A percentile compares a stretch with the other conserved stretches of the same genome.
phyloP scores from a whole-genome alignment of 1,140 invertebrate species.

The Bombyx mori region DNA sequence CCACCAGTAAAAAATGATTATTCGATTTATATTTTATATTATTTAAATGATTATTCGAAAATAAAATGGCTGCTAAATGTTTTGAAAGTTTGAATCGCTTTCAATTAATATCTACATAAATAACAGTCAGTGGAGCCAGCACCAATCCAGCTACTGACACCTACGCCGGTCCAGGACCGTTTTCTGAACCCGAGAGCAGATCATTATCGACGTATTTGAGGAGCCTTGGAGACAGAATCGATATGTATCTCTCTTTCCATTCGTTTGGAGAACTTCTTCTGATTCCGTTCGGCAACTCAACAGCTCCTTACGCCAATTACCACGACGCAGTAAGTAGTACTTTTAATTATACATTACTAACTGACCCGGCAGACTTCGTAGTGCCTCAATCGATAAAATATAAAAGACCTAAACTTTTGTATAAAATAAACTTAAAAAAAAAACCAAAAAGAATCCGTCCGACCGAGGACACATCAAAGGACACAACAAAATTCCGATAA shows the following conservation, averaged over 20 bases:
- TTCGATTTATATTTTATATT: no score
- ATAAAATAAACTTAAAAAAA: no score
- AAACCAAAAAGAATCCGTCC: no score
- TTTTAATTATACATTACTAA: neutral
- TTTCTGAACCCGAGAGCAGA: slow-evolving; percentile 83
- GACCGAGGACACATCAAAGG: no score
- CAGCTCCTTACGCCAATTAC: slow-evolving; percentile 68
- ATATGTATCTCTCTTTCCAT: slow-evolving; percentile 73
- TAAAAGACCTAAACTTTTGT: no score
- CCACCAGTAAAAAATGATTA: no score
- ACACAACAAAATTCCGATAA: no score
- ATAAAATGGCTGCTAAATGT: no score
- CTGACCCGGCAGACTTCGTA: no score
- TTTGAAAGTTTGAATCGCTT: no score
- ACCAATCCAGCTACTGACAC: slow-evolving; percentile 76
- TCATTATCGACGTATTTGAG: slow-evolving; percentile 74
- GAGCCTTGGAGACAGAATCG: slow-evolving; percentile 56
- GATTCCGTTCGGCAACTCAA: slow-evolving; percentile 70
- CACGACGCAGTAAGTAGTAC: slow-evolving; percentile 67
- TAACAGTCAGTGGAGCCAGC: slow-evolving; percentile 70
- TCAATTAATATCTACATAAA: neutral
- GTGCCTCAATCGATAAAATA: no score
- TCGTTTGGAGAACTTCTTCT: slow-evolving; percentile 65
- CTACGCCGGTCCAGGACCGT: slow-evolving; percentile 78
- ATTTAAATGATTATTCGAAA: no score